Evolutionary conservation across 2,797 vertebrate species (phyloP), one percentile per base, ranked within the genome.

Genomic region (Tragelaphus eurycerus): DNA sequence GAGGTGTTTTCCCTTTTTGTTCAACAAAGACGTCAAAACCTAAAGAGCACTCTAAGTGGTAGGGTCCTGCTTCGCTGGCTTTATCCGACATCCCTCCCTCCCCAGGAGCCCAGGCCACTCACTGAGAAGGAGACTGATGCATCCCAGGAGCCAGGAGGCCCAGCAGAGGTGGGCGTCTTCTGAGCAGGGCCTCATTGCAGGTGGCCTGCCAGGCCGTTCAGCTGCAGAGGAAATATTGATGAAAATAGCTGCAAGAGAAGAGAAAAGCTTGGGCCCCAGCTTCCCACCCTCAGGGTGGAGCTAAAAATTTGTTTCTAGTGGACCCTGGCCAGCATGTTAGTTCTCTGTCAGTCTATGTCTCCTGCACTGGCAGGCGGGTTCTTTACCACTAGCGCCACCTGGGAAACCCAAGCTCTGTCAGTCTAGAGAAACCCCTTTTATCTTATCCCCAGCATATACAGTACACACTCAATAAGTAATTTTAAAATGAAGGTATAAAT

Each of bases 51-150:
- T 29, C 46, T 27, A 27, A 17, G 76, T 31, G 27, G 76, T 31
- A 62, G 13, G 57, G n/a, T 14, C 19, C 76, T 50, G 10, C 27
- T 8, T 17, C 50, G 27, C 60, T 34, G 13, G 76, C 12, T 21
- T 48, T 31, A 62, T 2, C 4, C 1, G 15, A 15, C 3, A 4
- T 4, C 29, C 54, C 29, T 86, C 62, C 81, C 59, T 55, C 46
- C 54, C 52, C 13, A 46, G 31, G 23, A 76, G 2, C n/a, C 85
- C 6, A 0, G 3, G 10, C 4, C 21, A 89, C 91, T 96, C 89
- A 95, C 91, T 74, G n/a, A 93, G n/a, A 9, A 96, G n/a, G 67
- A 93, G 25, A 67, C 4, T 25, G 52, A 13, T 38, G 83, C n/a
- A 48, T 13, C 55, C 54, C 11, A 83, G 92, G 60, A 83, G 43